Base-by-base conservation (phyloP, 2,797 vertebrate genomes). In the Leptoclinus maculatus region DNA sequence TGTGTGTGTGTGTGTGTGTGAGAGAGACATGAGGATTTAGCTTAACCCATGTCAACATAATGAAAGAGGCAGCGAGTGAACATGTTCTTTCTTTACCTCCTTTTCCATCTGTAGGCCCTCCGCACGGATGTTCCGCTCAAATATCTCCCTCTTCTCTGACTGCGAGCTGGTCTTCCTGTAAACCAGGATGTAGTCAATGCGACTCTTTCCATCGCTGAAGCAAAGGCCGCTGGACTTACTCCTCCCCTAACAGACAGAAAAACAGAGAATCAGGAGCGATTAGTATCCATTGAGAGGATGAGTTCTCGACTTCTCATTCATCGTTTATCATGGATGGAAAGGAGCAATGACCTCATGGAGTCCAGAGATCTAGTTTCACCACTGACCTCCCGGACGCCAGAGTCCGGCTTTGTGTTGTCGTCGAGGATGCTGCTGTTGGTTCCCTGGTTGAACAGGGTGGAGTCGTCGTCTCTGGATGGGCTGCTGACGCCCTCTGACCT, bases 81-180 rank as follows among this genome's bases (percentile, higher is more conserved):
- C 9, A n/a, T 41, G 5, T 21, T 27, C 23, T 62, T 47, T 56
- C 7, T 62, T 88, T 93, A 97, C 97, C 96, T 98, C 97, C 91
- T 98, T 98, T 74, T 98, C 97, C 96, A 97, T 97, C 53, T 97
- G 96, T 71, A 98, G 83, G 67, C 97, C 97, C 93, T 98, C 97
- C 67, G 97, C 97, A 77, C 97, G 95, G 74, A 98, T 95, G 90
- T 98, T 98, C 83, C 97, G 94, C 92, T 98, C 97, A 93, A 97
- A 98, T 53, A 98, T 87, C 82, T 98, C 97, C 85, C 97, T 96
- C 89, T 97, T 98, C 87, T 97, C 97, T 2, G 94, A 93, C 82
- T 96, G 96, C 0, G 91, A 91, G 73, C 91, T 97, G 82, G 96
- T 96, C 94, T 98, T 98, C 91, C 96, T 96, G 65, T 98, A 98